Base-by-base conservation (phyloP, 2,113 vertebrate species). In the Pelecanus crispus region DNA sequence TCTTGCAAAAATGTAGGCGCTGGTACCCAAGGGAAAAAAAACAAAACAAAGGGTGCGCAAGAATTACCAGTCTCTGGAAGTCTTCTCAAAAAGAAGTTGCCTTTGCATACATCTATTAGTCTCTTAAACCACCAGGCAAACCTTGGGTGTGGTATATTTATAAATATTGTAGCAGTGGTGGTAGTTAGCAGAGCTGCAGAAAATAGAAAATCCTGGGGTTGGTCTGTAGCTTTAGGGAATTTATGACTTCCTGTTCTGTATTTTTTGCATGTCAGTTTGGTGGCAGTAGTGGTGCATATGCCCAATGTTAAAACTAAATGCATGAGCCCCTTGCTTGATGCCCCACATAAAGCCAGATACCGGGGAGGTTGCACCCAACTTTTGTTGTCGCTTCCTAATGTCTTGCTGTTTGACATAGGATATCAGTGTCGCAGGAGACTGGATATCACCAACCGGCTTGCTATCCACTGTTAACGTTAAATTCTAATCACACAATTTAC, bases 341-440 rank as follows among this genome's bases (percentile, higher is more conserved):
- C 99, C 99, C 99, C 99, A 99, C 99, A 99, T 98, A 98, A 99
- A 99, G 99, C 99, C 99, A 99, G 99, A 99, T 98, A 98, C 98
- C 94, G 98, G 99, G 99, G 99, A 99, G 99, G 99, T 99, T 99
- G 98, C 98, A 98, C 98, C 98, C 97, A 97, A 98, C 98, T 98
- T 98, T 97, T 98, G 96, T 98, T 98, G 98, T 99, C 71, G 98
- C 98, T 98, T 98, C 98, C 98, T 98, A 95, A 97, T 97, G 98
- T 99, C 98, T 98, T 98, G 98, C 98, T 98, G 97, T 98, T 97
- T 97, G 94, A 95, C 91, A 34, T 83, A 95, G 94, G 92, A 81
- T 68, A 90, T 87, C 80, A 62, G 88, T 97, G 47, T 96, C 81
- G 91, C 87, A 98, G 98, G 97, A 98, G 97, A 98, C 95, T 98